Evolutionary conservation across 2,888 invertebrate genomes (phyloP).

Genomic region (Periphyllus acericola): DNA sequence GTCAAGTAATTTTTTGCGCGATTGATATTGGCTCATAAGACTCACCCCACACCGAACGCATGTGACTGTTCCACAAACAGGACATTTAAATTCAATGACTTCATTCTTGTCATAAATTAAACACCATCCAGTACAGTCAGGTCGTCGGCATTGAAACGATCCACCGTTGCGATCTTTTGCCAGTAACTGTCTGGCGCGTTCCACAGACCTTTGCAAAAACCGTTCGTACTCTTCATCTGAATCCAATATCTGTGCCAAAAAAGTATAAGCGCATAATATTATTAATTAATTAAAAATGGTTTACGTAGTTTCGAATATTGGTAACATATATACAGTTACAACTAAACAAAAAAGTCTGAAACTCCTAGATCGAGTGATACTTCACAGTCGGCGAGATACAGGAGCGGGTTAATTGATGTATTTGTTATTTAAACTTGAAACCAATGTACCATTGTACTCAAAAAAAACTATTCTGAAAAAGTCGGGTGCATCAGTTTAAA

Average conservation of each 20-base stretch:
- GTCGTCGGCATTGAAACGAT: constrained; percentile 90
- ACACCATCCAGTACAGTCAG: constrained; percentile 90
- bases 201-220: constrained; percentile 81
- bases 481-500: too few species aligned
- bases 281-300: neutral
- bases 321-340: too few species aligned
- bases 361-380: too few species aligned
- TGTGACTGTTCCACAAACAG: constrained; percentile 73
- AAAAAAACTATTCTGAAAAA: too few species aligned
- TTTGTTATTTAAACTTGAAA: too few species aligned
- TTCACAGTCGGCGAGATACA: too few species aligned
- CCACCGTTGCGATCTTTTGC: constrained; percentile 74
- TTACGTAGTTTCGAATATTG: neutral
- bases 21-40: constrained; percentile 76
- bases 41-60: constrained; percentile 74
- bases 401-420: too few species aligned
- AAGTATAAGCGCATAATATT: constrained; percentile 6
- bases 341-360: too few species aligned
- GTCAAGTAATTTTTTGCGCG: too few species aligned
- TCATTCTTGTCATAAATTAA: constrained; percentile 80
- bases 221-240: constrained; percentile 79
- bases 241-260: constrained; percentile 70
- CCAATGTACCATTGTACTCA: too few species aligned
- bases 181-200: constrained; percentile 78
- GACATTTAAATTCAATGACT: constrained; percentile 86